Evolutionary conservation across 2,113 vertebrate species (phyloP), one percentile per base, ranked within the genome.

Genomic region (Lanius collurio): DNA sequence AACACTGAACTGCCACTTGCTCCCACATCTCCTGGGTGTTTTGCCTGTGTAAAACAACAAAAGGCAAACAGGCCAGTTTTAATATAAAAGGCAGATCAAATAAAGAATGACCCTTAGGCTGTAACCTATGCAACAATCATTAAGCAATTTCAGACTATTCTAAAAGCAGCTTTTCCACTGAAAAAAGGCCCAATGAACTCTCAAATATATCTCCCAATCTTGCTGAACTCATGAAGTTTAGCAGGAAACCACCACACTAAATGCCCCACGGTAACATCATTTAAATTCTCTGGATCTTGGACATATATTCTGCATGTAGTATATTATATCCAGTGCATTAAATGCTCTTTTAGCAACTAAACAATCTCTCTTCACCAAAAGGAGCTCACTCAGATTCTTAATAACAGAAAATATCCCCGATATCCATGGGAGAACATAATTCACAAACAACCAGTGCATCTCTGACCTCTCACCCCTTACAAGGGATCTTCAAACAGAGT

Each of bases 281-380:
- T 67, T 67, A 93, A 77, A 80, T 69, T 49, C 49, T 39, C 37
- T 77, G 71, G 46, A 69, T 80, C 68, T 33, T 47, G 35, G 63
- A 26, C 9, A 23, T 10, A 30, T 60, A 83, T 87, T 82, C 49
- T 71, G 28, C 11, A 16, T 30, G 37, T 39, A 39, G 64, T 24
- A 8, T 62, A 76, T 78, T 56, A 64, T 28, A 94, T 27, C 15
- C 70, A 75, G 44, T 2, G 8, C 31, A 68, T 87, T 89, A 85
- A 87, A 94, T 37, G 49, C 53, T 94, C 62, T 95, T 85, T 68
- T 90, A 90, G 95, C 82, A 95, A 90, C 62, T 75, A 28, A 89
- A 89, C 67, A 79, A 65, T n/a, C 42, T 27, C 75, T 76, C 17
- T 47, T 65, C 76, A 74, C 27, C 49, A 90, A 83, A 95, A 93